Conservation (phyloP, 1,140 invertebrate species). For the Drosophila repleta region DNA sequence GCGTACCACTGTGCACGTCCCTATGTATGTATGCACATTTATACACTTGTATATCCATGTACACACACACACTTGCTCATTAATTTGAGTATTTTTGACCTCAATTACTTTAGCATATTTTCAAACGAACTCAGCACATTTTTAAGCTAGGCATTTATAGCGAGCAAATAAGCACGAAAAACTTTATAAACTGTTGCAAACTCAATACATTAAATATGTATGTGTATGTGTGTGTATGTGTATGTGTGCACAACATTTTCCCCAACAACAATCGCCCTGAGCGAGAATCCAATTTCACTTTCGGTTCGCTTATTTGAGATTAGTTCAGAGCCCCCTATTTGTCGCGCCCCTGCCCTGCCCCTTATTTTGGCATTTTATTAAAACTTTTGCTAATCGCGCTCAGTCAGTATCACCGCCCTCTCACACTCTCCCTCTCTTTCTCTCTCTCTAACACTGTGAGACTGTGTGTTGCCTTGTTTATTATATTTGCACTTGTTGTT, state of each 20-base stretch:
- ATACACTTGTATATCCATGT: neutral
- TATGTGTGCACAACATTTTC: slow-evolving; percentile 1
- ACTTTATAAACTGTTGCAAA: slow-evolving; percentile 15
- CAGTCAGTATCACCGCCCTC: slow-evolving; percentile 13
- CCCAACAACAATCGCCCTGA: neutral
- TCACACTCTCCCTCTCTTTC: neutral
- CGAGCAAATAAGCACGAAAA: slow-evolving; percentile 10
- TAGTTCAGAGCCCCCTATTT: slow-evolving; percentile 15
- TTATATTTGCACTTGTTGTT: slow-evolving; percentile 16
- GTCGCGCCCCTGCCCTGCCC: neutral
- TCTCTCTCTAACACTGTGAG: too few relatives aligned
- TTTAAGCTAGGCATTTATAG: slow-evolving; percentile 16
- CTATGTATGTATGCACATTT: neutral
- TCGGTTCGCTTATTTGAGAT: slow-evolving; percentile 43
- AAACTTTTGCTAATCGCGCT: slow-evolving; percentile 32
- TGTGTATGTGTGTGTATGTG: neutral
- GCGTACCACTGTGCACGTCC: too few relatives aligned
- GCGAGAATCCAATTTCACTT: slow-evolving; percentile 46
- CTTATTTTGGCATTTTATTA: neutral
- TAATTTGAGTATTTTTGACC: slow-evolving; percentile 15
- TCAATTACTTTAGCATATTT: slow-evolving; percentile 7
- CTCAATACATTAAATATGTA: slow-evolving; percentile 10
- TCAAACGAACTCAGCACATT: neutral
- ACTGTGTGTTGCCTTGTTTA: too few relatives aligned
- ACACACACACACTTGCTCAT: neutral